A percentile compares a stretch with the other conserved stretches of the same genome.
These are phyloP conservation scores for Bolinopsis microptera DNA, from an alignment of 37 sponge, comb jelly and placozoan species.

Conservation along the genomic window DNA sequence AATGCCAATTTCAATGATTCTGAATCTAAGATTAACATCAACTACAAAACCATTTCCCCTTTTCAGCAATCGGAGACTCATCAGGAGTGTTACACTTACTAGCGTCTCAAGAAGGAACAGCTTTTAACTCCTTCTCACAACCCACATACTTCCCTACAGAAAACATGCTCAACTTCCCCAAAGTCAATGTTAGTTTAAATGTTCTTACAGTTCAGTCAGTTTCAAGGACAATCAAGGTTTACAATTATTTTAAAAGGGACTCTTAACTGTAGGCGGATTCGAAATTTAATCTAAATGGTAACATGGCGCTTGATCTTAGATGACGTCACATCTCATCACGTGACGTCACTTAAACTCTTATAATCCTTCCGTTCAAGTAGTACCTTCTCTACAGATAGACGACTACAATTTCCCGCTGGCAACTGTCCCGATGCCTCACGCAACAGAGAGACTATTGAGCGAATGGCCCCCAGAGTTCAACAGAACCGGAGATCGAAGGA, in stretches of 20 bases:
- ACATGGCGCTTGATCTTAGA: no score
- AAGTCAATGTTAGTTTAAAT: conserved; percentile 53
- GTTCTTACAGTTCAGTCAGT: no score
- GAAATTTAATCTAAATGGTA: no score
- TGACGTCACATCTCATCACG: no score
- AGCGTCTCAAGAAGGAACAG: conserved; percentile 39
- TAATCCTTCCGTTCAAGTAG: no score
- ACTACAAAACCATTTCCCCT: no score
- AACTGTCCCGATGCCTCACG: conserved; percentile 52
- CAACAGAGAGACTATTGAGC: conserved; percentile 28
- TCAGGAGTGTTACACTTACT: conserved; percentile 25
- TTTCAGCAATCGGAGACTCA: conserved; percentile 37
- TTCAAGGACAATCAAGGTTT: no score
- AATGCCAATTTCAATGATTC: no score
- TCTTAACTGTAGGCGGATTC: no score
- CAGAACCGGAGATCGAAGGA: conserved; percentile 10
- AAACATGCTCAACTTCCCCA: conserved; percentile 65
- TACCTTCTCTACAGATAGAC: conserved; percentile 57
- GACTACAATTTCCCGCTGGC: conserved; percentile 53
- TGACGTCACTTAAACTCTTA: no score
- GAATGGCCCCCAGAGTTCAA: conserved; percentile 66
- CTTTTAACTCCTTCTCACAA: conserved; percentile 56
- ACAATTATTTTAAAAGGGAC: no score
- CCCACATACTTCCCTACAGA: conserved; percentile 60
- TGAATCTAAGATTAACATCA: no score